These are phyloP conservation scores for Notarius lentiginosus DNA, from an alignment of 2,113 vertebrate species.

Conservation along the genomic window DNA sequence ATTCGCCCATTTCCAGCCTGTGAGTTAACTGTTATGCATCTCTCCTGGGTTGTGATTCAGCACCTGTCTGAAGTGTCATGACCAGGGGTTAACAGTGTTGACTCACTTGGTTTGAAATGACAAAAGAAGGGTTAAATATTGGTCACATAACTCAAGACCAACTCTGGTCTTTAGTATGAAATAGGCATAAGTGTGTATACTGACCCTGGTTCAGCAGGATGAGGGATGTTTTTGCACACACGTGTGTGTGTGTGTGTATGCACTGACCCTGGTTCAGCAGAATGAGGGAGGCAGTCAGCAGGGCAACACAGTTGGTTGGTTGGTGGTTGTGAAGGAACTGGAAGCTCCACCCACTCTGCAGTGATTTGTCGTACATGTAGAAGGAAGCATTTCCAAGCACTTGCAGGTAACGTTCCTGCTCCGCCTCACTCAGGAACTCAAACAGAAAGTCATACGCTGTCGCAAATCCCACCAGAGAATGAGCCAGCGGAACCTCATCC, in stretches of 20 bases:
- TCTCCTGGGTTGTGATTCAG: no score
- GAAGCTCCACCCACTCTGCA: conserved; percentile 93
- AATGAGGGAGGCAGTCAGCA: conserved; percentile 91
- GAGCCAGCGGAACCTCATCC: conserved; percentile 95
- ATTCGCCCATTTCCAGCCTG: no score
- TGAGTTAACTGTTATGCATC: no score
- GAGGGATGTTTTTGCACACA: conserved; percentile 68
- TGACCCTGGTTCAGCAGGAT: conserved; percentile 96
- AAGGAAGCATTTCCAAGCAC: conserved; percentile 91
- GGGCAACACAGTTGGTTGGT: conserved; percentile 97
- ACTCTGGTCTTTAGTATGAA: no score
- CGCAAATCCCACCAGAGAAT: conserved; percentile 95
- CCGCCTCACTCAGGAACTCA: conserved; percentile 85
- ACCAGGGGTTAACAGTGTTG: no score
- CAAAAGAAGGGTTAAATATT: no score
- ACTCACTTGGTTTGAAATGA: no score
- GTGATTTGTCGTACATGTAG: conserved; percentile 95
- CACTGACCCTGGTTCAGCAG: conserved; percentile 94
- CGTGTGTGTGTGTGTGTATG: background rate
- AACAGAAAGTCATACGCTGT: conserved; percentile 97
- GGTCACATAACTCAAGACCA: no score
- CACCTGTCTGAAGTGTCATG: no score
- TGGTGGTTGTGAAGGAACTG: conserved; percentile 99
- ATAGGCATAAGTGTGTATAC: conserved; percentile 28
- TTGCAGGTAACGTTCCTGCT: conserved; percentile 92